Evolutionary conservation across 2,113 vertebrate genomes (phyloP).

Genomic region (Caretta caretta): DNA sequence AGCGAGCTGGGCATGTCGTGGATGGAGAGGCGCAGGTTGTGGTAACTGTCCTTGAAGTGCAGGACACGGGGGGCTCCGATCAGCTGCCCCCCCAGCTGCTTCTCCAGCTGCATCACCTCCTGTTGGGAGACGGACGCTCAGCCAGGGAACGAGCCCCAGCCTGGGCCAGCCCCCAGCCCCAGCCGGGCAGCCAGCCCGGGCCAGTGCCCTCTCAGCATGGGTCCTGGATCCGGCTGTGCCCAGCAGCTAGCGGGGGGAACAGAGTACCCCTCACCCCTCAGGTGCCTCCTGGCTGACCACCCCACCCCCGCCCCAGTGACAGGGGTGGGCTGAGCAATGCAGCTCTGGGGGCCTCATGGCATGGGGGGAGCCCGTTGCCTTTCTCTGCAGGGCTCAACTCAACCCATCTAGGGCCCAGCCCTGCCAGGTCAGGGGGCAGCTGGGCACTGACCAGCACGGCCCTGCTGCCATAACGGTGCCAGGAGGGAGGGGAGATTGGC

Average conservation of each 20-base stretch:
- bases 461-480: no score
- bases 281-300: not conserved
- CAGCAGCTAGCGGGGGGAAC: fast-evolving
- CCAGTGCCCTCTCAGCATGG: not conserved
- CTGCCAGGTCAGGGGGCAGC: no score
- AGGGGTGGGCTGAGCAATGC: no score
- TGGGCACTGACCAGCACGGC: no score
- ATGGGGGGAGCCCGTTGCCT: no score
- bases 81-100: conserved; percentile 95
- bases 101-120: conserved; percentile 98
- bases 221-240: no score
- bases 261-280: not conserved
- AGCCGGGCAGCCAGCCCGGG: not conserved
- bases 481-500: no score
- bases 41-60: conserved; percentile 99
- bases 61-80: conserved; percentile 95
- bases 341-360: no score
- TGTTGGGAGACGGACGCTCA: conserved; percentile 49
- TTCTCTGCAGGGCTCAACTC: no score
- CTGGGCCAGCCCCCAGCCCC: not conserved
- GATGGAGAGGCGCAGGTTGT: conserved; percentile 98
- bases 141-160: not conserved
- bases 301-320: not conserved
- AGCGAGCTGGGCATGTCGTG: conserved; percentile 96
- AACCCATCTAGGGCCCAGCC: no score